These are phyloP conservation scores for Ophthalmolycus amberensis DNA, from an alignment of 2,113 vertebrate species.

Conservation along the genomic window DNA sequence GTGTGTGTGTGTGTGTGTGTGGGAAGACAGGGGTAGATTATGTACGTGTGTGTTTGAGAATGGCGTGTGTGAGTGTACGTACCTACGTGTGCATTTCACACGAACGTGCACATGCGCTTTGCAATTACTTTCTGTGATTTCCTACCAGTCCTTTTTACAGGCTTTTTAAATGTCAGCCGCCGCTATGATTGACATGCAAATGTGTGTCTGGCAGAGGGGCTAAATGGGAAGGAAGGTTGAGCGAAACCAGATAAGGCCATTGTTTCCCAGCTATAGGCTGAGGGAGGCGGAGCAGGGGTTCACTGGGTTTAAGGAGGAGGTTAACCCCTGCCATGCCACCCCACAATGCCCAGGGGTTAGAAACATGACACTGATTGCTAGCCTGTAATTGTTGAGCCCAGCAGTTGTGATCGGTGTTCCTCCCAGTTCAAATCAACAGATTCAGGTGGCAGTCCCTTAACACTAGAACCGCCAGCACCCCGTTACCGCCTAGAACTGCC, in stretches of 20 bases:
- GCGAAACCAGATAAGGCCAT: slow-evolving; percentile 77
- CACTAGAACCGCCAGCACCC: too few relatives aligned
- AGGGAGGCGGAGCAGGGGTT: slow-evolving; percentile 62
- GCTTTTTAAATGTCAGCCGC: slow-evolving; percentile 82
- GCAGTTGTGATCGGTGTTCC: not conserved
- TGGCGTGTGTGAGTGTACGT: not conserved
- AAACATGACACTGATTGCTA: slow-evolving; percentile 14
- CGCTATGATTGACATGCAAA: slow-evolving; percentile 82
- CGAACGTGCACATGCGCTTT: slow-evolving; percentile 28
- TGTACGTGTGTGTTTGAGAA: slow-evolving; percentile 17
- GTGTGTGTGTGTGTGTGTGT: not conserved
- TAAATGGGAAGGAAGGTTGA: slow-evolving; percentile 76
- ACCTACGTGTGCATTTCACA: slow-evolving; percentile 28
- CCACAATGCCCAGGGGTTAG: not conserved
- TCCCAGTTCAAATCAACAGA: slow-evolving; percentile 2
- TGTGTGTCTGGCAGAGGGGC: slow-evolving; percentile 73
- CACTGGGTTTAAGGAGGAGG: slow-evolving; percentile 62
- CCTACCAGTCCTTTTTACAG: slow-evolving; percentile 75
- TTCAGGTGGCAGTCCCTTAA: not conserved
- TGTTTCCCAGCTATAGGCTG: slow-evolving; percentile 76
- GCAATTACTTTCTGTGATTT: slow-evolving; percentile 81
- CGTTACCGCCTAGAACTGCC: not conserved
- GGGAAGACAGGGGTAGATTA: slow-evolving; percentile 24
- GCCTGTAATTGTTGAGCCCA: slow-evolving; percentile 17
- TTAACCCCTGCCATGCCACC: slow-evolving; percentile 60